phyloP scores from a whole-genome alignment of 2,888 invertebrate species.

The Neoascia interrupta region DNA sequence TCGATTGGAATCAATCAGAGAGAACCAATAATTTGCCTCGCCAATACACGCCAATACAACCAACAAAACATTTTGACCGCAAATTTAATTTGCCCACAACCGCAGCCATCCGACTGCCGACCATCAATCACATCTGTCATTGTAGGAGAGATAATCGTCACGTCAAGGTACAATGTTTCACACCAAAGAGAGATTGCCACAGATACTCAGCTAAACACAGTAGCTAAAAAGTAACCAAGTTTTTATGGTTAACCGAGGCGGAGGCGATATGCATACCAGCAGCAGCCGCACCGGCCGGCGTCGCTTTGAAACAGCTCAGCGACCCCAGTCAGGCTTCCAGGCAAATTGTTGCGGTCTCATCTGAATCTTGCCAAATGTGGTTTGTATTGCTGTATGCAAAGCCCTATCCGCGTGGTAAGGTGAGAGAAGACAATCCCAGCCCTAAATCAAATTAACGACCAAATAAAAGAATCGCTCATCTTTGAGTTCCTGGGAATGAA shows the following conservation, averaged over 20 bases:
- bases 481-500: constrained; percentile 22
- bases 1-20: constrained; percentile 19
- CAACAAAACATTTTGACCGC: constrained; percentile 52
- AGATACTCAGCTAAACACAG: constrained; percentile 54
- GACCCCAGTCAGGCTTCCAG: neutral
- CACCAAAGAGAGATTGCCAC: constrained; percentile 19
- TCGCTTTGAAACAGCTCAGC: constrained; percentile 35
- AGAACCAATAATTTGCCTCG: neutral
- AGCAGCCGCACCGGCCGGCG: too few relatives aligned
- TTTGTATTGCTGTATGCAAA: constrained; percentile 18
- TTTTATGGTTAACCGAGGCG: constrained; percentile 42
- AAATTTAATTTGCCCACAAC: constrained; percentile 68
- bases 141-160: constrained; percentile 63
- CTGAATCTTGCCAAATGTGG: constrained; percentile 49
- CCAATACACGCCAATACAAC: neutral
- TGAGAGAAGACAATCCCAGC: constrained; percentile 16
- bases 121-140: constrained; percentile 68
- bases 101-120: constrained; percentile 59
- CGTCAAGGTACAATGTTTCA: constrained; percentile 56
- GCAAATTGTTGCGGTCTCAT: constrained; percentile 48
- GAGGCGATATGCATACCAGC: constrained; percentile 5
- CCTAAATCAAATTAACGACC: constrained; percentile 68
- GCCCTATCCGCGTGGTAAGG: constrained; percentile 5
- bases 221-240: constrained; percentile 63
- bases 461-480: constrained; percentile 42